Percentiles rank a stretch among this genome's conserved stretches.
Evolutionary conservation across 1,140 invertebrate species (phyloP).

Genomic region (Latrodectus geometricus): DNA sequence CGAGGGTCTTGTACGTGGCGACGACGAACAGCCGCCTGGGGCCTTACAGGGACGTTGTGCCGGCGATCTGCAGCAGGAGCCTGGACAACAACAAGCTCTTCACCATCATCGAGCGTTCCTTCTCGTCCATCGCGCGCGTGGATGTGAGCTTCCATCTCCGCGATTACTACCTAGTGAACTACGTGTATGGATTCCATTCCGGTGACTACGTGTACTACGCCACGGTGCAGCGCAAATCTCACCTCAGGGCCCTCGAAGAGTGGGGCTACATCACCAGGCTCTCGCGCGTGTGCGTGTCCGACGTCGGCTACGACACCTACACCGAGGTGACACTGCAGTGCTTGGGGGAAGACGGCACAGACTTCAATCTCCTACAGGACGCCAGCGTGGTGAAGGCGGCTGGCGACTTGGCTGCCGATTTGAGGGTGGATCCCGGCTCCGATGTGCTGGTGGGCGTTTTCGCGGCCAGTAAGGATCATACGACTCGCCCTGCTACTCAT

Average conservation of each 20-base stretch:
- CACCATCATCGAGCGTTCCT: constrained; percentile 80
- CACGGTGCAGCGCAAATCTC: constrained; percentile 88
- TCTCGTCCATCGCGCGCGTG: constrained; percentile 87
- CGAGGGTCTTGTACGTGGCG: constrained; percentile 90
- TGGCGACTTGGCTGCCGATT: constrained; percentile 80
- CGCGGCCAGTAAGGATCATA: constrained; percentile 84
- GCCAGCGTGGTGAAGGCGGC: constrained; percentile 86
- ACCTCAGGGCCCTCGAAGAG: constrained; percentile 83
- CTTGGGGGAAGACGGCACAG: constrained; percentile 72
- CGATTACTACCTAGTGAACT: constrained; percentile 95
- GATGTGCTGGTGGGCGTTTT: constrained; percentile 86
- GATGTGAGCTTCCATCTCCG: constrained; percentile 86
- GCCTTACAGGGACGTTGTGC: constrained; percentile 92
- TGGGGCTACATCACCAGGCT: constrained; percentile 92
- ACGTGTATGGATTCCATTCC: constrained; percentile 95
- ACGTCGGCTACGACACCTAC: constrained; percentile 92
- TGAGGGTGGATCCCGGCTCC: constrained; percentile 82
- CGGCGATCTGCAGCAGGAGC: constrained; percentile 85
- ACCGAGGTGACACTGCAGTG: constrained; percentile 94
- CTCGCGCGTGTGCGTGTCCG: constrained; percentile 91
- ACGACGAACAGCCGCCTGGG: constrained; percentile 94
- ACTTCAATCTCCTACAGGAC: constrained; percentile 92
- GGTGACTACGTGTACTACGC: constrained; percentile 95
- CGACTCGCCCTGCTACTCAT: constrained; percentile 79
- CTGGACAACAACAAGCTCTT: constrained; percentile 76